These are phyloP conservation scores for Nephrotoma appendiculata DNA, from an alignment of 2,888 invertebrate genomes.

Conservation along the genomic window DNA sequence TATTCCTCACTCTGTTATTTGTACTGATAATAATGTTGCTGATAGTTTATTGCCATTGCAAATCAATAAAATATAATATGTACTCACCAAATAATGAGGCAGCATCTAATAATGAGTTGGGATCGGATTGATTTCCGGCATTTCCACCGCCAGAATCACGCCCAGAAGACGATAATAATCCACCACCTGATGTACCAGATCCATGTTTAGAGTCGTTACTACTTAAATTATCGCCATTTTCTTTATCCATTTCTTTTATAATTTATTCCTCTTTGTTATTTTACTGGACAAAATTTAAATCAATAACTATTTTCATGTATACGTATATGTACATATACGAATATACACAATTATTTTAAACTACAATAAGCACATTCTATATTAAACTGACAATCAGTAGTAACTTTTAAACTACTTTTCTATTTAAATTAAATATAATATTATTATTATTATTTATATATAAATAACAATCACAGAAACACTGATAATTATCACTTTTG, in stretches of 20 bases:
- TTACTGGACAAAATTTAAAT: not conserved
- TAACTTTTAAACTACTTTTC: not conserved
- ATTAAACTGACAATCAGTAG: not conserved
- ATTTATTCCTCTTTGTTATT: not conserved
- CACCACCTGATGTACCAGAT: slow-evolving; percentile 28
- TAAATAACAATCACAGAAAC: slow-evolving; percentile 4
- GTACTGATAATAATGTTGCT: no score
- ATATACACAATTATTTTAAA: not conserved
- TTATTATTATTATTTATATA: not conserved
- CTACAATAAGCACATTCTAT: not conserved
- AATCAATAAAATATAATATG: not conserved
- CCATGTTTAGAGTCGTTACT: slow-evolving; percentile 26
- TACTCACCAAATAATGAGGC: slow-evolving; percentile 57
- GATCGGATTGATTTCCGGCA: slow-evolving; percentile 42
- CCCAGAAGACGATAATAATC: slow-evolving; percentile 21
- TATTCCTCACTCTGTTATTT: no score
- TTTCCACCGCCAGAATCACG: slow-evolving; percentile 32
- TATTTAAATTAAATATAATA: not conserved
- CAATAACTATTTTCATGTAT: not conserved
- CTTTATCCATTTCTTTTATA: slow-evolving; percentile 51
- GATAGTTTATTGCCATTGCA: no score
- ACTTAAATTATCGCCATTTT: slow-evolving; percentile 52
- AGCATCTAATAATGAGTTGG: slow-evolving; percentile 63
- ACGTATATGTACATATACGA: not conserved
- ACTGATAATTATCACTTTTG: slow-evolving; percentile 3